Percentiles rank a stretch among this genome's conserved stretches.
These are phyloP conservation scores for Philaenus spumarius DNA, from an alignment of 1,140 invertebrate species.

Conservation along the genomic window DNA sequence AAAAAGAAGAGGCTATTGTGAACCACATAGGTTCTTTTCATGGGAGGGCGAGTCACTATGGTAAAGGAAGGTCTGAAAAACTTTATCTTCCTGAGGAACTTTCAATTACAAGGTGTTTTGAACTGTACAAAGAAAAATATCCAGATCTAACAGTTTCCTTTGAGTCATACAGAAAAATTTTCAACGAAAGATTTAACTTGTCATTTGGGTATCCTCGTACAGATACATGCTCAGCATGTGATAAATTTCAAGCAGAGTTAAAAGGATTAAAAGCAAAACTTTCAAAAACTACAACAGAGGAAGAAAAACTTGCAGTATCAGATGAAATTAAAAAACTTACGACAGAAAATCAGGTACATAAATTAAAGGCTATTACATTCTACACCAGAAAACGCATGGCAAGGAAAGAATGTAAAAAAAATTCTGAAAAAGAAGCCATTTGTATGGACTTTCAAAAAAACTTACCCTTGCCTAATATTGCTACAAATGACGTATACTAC, in stretches of 20 bases:
- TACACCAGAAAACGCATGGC: slow-evolving; percentile 20
- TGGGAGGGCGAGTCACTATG: no score
- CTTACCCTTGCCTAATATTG: slow-evolving; percentile 20
- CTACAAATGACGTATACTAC: slow-evolving; percentile 27
- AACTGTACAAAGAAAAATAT: no score
- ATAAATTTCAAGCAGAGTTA: slow-evolving; percentile 10
- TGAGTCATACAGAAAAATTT: neutral
- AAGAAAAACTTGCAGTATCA: no score
- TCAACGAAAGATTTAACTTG: slow-evolving; percentile 16
- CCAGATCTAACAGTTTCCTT: no score
- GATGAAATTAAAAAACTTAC: neutral
- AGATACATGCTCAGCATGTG: slow-evolving; percentile 16
- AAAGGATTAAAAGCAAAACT: no score
- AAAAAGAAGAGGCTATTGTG: no score
- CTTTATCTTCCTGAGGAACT: no score
- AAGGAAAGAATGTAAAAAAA: neutral
- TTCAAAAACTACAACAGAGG: no score
- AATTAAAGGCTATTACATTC: slow-evolving; percentile 18
- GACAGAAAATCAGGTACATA: slow-evolving; percentile 6
- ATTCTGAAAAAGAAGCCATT: slow-evolving; percentile 19
- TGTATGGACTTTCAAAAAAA: slow-evolving; percentile 26
- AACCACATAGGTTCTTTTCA: no score
- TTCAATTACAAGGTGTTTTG: no score
- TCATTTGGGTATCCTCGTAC: slow-evolving; percentile 17
- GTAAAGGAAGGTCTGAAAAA: no score